Evolutionary conservation across 2,888 invertebrate genomes (phyloP).

Genomic region (Tolmerus cingulatus): DNA sequence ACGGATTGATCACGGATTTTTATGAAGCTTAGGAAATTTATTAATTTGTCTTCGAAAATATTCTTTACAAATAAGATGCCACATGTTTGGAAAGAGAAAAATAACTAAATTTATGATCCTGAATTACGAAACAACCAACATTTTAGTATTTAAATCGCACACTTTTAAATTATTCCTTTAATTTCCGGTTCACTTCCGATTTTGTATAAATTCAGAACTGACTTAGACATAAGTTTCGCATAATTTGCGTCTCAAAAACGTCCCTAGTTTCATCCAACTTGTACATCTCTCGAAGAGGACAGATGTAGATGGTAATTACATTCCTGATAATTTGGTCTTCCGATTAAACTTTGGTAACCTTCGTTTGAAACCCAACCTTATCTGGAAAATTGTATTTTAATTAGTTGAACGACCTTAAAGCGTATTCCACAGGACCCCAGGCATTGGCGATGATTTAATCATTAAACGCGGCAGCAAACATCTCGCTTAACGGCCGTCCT

Average conservation of each 20-base stretch:
- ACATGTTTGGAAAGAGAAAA: no score
- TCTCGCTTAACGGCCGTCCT: not conserved
- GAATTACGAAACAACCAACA: no score
- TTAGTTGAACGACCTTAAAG: not conserved
- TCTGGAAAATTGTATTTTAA: slow-evolving; percentile 13
- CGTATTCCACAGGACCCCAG: not conserved
- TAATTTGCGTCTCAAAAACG: not conserved
- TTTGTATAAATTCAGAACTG: not conserved
- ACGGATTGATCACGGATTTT: no score
- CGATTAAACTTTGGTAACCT: not conserved
- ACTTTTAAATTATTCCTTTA: no score
- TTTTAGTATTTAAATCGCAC: no score
- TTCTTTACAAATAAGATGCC: no score
- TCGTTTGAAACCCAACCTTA: not conserved
- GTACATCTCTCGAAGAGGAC: not conserved
- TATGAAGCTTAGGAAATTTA: no score
- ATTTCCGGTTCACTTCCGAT: not conserved
- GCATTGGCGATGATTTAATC: slow-evolving; percentile 5
- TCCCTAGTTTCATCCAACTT: not conserved
- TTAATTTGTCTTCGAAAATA: no score
- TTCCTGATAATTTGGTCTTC: slow-evolving; percentile 1
- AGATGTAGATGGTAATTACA: not conserved
- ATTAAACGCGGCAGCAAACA: not conserved
- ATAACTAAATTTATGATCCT: no score
- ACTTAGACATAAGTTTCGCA: not conserved